Conservation (phyloP, 1,140 invertebrate species). For the Penaeus japonicus region DNA sequence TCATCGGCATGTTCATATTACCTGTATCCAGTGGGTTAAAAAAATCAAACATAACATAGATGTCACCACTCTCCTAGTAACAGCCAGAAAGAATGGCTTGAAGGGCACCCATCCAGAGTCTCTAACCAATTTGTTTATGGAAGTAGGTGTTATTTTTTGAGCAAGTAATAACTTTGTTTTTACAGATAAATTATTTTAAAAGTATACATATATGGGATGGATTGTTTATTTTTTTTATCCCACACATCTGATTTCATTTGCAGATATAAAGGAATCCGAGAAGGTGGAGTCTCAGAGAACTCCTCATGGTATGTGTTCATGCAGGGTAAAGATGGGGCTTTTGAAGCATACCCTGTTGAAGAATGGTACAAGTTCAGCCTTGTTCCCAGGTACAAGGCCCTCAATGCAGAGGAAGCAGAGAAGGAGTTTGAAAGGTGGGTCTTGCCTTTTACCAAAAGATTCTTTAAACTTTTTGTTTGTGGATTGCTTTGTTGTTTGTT, state of each 20-base stretch:
- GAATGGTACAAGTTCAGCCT: constrained; percentile 96
- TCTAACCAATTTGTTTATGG: no score
- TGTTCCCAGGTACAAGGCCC: constrained; percentile 87
- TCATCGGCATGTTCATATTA: no score
- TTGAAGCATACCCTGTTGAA: constrained; percentile 92
- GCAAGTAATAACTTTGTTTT: neutral
- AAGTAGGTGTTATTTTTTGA: no score
- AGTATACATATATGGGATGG: no score
- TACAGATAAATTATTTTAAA: neutral
- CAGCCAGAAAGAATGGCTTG: no score
- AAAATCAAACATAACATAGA: no score
- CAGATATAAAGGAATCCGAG: constrained; percentile 84
- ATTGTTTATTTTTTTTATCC: constrained; percentile 26
- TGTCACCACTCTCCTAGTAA: no score
- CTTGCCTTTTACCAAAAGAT: no score
- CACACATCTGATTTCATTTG: constrained; percentile 59
- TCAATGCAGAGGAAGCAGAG: constrained; percentile 96
- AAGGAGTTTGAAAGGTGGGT: constrained; percentile 84
- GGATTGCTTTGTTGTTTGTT: no score
- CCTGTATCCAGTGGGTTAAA: no score
- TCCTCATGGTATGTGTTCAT: constrained; percentile 96
- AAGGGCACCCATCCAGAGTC: no score
- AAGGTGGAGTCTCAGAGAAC: constrained; percentile 94
- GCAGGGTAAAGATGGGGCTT: constrained; percentile 89
- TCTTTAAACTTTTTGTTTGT: no score